These are phyloP conservation scores for Rhingia campestris DNA, from an alignment of 2,888 invertebrate species.

Conservation along the genomic window DNA sequence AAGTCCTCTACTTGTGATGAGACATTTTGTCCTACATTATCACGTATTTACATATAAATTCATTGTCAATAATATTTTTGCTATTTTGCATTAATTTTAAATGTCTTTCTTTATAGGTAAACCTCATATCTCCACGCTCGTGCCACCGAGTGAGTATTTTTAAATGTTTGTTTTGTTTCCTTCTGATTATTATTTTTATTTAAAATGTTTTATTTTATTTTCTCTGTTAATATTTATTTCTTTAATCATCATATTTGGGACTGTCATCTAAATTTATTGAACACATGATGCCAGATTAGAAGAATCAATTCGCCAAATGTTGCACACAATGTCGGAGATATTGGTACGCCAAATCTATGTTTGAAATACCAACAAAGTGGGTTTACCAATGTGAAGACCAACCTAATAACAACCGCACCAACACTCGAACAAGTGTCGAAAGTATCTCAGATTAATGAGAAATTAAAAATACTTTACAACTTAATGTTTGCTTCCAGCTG, in stretches of 20 bases:
- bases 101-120: conserved; percentile 67
- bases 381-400: background rate
- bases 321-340: conserved; percentile 10
- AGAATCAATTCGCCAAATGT: background rate
- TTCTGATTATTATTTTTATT: conserved; percentile 3
- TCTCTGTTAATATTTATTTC: background rate
- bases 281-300: conserved; percentile 42
- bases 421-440: conserved; percentile 30
- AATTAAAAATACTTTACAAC: conserved; percentile 4
- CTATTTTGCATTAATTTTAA: conserved; percentile 30
- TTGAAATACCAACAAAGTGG: conserved; percentile 32
- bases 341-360: conserved; percentile 25
- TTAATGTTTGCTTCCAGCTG: conserved; percentile 52
- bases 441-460: background rate
- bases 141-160: conserved; percentile 70
- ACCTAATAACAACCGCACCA: conserved; percentile 14
- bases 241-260: conserved; percentile 7
- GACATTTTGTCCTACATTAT: background rate
- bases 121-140: conserved; percentile 66
- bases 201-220: conserved; percentile 6
- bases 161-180: background rate
- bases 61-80: background rate
- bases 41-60: background rate
- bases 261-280: background rate
- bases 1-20: too few species aligned